Evolutionary conservation across 2,113 vertebrate genomes (phyloP), one percentile per base, ranked within the genome.

Genomic region (Tyrannus savana): DNA sequence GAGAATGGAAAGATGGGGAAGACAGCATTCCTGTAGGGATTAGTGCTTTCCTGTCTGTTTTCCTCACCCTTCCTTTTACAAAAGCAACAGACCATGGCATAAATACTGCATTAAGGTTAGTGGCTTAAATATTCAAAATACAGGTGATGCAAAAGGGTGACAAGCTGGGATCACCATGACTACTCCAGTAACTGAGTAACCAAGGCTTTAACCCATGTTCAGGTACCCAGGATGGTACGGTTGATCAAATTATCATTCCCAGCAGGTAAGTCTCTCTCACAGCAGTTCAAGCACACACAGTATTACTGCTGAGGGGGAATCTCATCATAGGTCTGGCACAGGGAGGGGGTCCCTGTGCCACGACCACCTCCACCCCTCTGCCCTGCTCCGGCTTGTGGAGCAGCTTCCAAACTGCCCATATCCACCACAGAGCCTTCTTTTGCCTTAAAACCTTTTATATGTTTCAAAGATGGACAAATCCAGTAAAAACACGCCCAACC

Each of bases 381-480:
- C 72, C 47, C 15, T 2, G 21, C 84, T 67, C 63, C 2, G 1
- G 16, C 15, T 30, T 12, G 22, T 14, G 15, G 11, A 33, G 46
- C 84, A 76, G 30, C 55, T 84, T 37, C 80, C 25, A 25, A 89
- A 30, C 56, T 7, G 5, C 28, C 37, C 47, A 0, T 5, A 41
- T 2, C n/a, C n/a, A 12, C 64, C 7, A 23, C 1, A 0, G 30
- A 68, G 16, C 46, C 62, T 37, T 60, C 24, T 49, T 56, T 23
- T 15, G 28, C 7, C n/a, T 49, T 37, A 49, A 66, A 58, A 22
- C 23, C 37, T 13, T 31, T 19, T 6, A 2, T 1, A 0, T 15
- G 10, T 39, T 33, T 55, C 30, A 25, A 21, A 79, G 33, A 44
- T 0, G 3, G 44, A 33, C 8, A 33, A 67, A 27, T 33, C 33